Percentiles rank a stretch among this genome's conserved stretches.
These are phyloP conservation scores for Microtus pennsylvanicus DNA, from an alignment of 2,113 vertebrate species.

Conservation along the genomic window DNA sequence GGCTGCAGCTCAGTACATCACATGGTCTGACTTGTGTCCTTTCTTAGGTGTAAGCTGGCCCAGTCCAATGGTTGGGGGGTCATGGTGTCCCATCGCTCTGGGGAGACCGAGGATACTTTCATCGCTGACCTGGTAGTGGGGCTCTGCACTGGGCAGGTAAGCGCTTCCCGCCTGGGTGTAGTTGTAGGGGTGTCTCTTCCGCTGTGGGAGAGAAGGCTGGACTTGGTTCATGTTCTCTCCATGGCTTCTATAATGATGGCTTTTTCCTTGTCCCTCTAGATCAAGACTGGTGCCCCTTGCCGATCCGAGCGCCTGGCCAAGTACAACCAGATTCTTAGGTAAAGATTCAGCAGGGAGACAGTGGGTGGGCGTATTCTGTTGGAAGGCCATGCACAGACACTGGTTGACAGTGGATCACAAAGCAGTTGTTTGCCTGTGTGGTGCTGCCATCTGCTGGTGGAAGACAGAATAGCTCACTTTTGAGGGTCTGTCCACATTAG, in stretches of 20 bases:
- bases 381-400: not conserved
- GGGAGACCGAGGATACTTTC: conserved; percentile 98
- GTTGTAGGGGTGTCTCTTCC: too few species aligned
- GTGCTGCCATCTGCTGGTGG: not conserved
- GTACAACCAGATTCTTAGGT: conserved; percentile 99
- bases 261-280: conserved; percentile 85
- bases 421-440: rapidly evolving
- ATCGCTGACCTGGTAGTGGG: conserved; percentile 98
- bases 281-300: conserved; percentile 98
- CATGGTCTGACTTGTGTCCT: not conserved
- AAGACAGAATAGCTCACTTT: not conserved
- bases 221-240: not conserved
- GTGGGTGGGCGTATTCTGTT: too few species aligned
- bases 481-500: too few species aligned
- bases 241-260: rapidly evolving
- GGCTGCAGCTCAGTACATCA: rapidly evolving
- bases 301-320: conserved; percentile 97
- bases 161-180: not conserved
- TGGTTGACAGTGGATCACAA: not conserved
- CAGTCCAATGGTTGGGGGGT: conserved; percentile 97
- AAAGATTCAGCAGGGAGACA: conserved; percentile 8
- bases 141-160: conserved; percentile 95
- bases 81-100: conserved; percentile 98
- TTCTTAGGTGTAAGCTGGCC: conserved; percentile 94
- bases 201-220: not conserved